Evolutionary conservation across 2,113 vertebrate species (phyloP), one percentile per base, ranked within the genome.

Genomic region (Rhea americana): DNA sequence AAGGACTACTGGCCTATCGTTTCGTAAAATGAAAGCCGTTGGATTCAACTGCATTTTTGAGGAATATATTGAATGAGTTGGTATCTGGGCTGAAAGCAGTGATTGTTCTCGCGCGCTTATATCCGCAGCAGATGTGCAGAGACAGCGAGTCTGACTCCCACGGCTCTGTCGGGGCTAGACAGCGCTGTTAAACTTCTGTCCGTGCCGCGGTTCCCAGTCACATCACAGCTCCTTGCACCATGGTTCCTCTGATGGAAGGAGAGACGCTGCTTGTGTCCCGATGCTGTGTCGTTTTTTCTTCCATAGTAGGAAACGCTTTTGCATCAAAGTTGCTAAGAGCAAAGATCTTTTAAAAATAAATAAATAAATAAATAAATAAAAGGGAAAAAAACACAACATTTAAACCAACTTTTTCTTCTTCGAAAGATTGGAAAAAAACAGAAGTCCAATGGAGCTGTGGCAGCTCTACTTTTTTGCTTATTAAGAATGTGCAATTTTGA

Each of bases 71-170:
- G 90, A 86, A 90, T 61, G 75, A 82, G 72, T 93, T 86, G 5
- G 43, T 89, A 16, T 85, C 77, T 75, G 85, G 71, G 68, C 93
- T 94, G 82, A 89, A 92, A 93, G 77, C 91, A 55, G 56, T 66
- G 76, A 50, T 93, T 94, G 91, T 87, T 59, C 59, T 59, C 62
- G 19, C 43, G 43, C 72, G 74, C 62, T 63, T 47, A 1, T 89
- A 76, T 90, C 71, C 87, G 41, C 65, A 85, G 3, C 92, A 95
- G 87, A 82, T 95, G 84, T 93, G 88, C 79, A 82, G 72, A 94
- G 94, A 39, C 75, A 78, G 71, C 63, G 43, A 92, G 89, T 82
- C 50, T 77, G 95, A 75, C 67, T 88, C 39, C 43, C 67, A 30
- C 26, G 4, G 89, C 93, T 91, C 41, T 37, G 50, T 20, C 71